phyloP scores from a whole-genome alignment of 1,140 invertebrate species.

The Acromyrmex heyeri region DNA sequence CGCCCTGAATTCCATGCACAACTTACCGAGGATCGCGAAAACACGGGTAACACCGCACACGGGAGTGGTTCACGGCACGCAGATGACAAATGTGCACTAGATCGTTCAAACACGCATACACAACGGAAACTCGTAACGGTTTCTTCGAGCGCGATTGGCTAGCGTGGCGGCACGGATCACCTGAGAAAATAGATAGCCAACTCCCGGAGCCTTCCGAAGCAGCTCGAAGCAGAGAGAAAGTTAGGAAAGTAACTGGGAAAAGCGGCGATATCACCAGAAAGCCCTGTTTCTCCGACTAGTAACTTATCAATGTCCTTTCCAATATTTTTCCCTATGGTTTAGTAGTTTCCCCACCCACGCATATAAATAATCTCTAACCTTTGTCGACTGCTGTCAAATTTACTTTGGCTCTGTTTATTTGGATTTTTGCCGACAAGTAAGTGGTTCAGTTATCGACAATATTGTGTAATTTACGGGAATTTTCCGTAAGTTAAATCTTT shows the following conservation, averaged over 20 bases:
- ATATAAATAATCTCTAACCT: neutral
- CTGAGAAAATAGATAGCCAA: neutral
- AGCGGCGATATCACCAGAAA: no score
- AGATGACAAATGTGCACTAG: conserved; percentile 76
- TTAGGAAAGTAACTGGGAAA: neutral
- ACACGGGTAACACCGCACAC: conserved; percentile 68
- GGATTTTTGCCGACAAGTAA: conserved; percentile 12
- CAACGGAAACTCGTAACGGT: conserved; percentile 79
- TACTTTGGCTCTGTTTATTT: neutral
- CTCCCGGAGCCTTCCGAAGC: neutral
- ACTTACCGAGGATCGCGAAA: conserved; percentile 64
- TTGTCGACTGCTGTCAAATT: conserved; percentile 30
- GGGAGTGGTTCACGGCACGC: conserved; percentile 77
- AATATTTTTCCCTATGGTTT: no score
- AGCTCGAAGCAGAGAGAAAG: no score
- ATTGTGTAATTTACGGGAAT: neutral
- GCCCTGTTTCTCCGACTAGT: no score
- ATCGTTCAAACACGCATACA: conserved; percentile 76
- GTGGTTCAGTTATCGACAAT: neutral
- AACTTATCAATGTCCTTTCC: no score
- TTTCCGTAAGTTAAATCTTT: neutral
- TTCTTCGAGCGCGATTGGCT: conserved; percentile 62
- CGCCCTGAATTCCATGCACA: neutral
- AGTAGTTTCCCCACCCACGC: neutral
- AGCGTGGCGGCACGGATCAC: neutral